A percentile compares a stretch with the other conserved stretches of the same genome.
These are phyloP conservation scores for Auanema freiburgensis DNA, from an alignment of 2,888 invertebrate species.

Conservation along the genomic window DNA sequence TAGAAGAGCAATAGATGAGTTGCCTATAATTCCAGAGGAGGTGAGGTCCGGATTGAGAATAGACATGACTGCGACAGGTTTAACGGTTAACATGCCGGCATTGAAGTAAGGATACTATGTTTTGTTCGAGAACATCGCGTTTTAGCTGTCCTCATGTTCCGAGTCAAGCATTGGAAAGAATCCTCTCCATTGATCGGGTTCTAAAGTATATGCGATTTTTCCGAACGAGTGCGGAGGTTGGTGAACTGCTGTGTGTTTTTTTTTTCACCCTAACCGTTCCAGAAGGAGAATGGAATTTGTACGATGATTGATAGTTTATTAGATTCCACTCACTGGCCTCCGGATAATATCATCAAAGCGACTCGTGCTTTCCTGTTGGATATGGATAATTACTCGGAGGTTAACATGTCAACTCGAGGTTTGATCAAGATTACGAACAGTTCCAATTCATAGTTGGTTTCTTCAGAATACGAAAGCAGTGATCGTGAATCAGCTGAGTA, in stretches of 20 bases:
- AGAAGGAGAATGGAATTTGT: no score
- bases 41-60: background rate
- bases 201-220: slow-evolving; percentile 5
- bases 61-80: slow-evolving; percentile 5
- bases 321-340: no score
- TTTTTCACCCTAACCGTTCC: background rate
- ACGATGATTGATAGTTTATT: no score
- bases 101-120: slow-evolving; percentile 9
- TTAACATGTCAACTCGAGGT: no score
- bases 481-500: no score
- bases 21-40: slow-evolving; percentile 8
- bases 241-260: background rate
- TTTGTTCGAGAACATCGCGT: background rate
- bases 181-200: slow-evolving; percentile 4
- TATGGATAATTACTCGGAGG: no score
- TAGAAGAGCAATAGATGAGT: slow-evolving; percentile 3
- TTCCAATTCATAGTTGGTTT: no score
- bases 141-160: slow-evolving; percentile 16
- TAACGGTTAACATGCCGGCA: slow-evolving; percentile 7
- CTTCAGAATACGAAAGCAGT: no score
- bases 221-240: background rate
- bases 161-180: slow-evolving; percentile 15
- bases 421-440: no score
- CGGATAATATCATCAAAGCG: no score
- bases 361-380: no score